phyloP scores from a whole-genome alignment of 1,140 invertebrate species.

The Diachasma alloeum region DNA sequence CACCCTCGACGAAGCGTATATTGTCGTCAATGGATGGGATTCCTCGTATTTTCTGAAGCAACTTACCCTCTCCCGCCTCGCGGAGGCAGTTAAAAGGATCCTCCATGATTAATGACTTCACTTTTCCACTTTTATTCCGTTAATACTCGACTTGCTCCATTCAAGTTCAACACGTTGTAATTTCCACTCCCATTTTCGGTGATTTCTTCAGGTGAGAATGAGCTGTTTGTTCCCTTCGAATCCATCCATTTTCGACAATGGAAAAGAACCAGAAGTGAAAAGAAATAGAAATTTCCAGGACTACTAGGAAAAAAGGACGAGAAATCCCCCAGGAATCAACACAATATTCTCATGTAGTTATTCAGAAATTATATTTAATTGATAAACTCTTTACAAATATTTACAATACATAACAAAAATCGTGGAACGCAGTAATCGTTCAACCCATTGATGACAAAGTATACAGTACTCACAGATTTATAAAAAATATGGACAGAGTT shows the following conservation, averaged over 20 bases:
- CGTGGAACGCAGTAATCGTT: neutral
- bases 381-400: conserved; percentile 62
- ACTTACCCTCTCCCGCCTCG: conserved; percentile 2
- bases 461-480: conserved; percentile 28
- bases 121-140: neutral
- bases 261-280: neutral
- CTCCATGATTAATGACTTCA: neutral
- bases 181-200: neutral
- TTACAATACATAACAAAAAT: conserved; percentile 57
- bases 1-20: neutral
- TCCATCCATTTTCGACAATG: neutral
- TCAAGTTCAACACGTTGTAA: conserved; percentile 5
- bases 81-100: neutral
- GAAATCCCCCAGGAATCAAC: neutral
- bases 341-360: neutral
- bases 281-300: neutral
- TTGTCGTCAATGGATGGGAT: neutral
- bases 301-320: neutral
- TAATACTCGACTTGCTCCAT: conserved; percentile 3
- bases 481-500: conserved; percentile 28
- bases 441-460: conserved; percentile 1
- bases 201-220: neutral
- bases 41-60: neutral
- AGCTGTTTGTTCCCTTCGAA: neutral
- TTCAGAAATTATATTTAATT: conserved; percentile 51